Evolutionary conservation across 2,113 vertebrate genomes (phyloP).

Genomic region (Myxocyprinus asiaticus): DNA sequence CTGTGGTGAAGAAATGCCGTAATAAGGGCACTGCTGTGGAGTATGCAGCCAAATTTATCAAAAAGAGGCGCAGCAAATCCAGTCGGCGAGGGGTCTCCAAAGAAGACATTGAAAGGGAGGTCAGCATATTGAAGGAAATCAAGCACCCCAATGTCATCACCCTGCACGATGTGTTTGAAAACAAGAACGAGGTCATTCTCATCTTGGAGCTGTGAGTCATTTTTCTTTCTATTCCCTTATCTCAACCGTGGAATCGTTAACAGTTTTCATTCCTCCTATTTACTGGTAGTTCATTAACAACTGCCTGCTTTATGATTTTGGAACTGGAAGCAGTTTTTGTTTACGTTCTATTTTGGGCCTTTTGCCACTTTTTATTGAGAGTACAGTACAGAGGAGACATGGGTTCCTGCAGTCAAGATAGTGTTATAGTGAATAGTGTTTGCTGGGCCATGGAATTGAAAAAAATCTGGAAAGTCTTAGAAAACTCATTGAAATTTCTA

Average conservation of each 20-base stretch:
- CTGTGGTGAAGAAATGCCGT: constrained; percentile 91
- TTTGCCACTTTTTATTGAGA: no score
- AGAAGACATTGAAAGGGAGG: constrained; percentile 95
- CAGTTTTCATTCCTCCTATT: not conserved
- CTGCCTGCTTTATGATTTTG: not conserved
- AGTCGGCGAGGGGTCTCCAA: constrained; percentile 90
- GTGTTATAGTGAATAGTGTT: no score
- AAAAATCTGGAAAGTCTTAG: no score
- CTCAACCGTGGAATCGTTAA: not conserved
- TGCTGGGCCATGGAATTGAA: no score
- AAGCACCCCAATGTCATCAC: constrained; percentile 94
- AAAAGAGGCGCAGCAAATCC: constrained; percentile 91
- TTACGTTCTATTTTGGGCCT: no score
- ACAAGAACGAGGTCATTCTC: constrained; percentile 93
- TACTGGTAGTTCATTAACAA: not conserved
- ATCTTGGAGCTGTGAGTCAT: constrained; percentile 96
- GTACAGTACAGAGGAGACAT: not conserved
- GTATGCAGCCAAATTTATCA: constrained; percentile 95
- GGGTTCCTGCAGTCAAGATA: no score
- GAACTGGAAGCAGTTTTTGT: not conserved
- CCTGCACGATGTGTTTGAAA: constrained; percentile 92
- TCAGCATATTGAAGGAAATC: constrained; percentile 93
- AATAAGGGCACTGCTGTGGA: constrained; percentile 82
- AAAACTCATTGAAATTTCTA: no score
- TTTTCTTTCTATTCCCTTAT: not conserved